phyloP scores from a whole-genome alignment of 2,888 invertebrate species.

The Heliconius charithonia region DNA sequence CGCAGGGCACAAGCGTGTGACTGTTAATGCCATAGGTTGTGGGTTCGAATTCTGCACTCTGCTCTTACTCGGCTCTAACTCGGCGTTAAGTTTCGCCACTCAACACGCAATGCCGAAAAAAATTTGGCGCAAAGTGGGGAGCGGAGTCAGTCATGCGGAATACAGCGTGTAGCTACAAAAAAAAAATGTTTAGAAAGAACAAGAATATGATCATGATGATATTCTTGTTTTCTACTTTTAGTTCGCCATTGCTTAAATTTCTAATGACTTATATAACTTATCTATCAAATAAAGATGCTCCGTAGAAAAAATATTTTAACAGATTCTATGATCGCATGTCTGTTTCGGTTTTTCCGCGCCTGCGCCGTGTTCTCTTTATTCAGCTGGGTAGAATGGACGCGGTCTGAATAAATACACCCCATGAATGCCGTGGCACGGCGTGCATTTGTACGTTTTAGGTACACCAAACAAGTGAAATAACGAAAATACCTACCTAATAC shows the following conservation, averaged over 20 bases:
- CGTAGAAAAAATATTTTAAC: background rate
- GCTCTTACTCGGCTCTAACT: too few relatives aligned
- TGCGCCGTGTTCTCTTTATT: slow-evolving; percentile 47
- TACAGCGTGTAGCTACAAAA: too few relatives aligned
- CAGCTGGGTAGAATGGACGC: slow-evolving; percentile 44
- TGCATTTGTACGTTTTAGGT: background rate
- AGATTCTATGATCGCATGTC: slow-evolving; percentile 8
- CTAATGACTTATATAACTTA: background rate
- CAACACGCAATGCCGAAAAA: too few relatives aligned
- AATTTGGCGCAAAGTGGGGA: too few relatives aligned
- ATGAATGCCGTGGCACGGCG: slow-evolving; percentile 6
- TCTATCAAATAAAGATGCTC: background rate
- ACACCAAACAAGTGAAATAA: background rate
- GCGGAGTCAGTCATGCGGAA: too few relatives aligned
- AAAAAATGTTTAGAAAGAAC: too few relatives aligned
- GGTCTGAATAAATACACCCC: slow-evolving; percentile 46
- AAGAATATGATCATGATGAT: too few relatives aligned
- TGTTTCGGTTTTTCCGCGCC: slow-evolving; percentile 39
- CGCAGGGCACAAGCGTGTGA: too few relatives aligned
- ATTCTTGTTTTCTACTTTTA: too few relatives aligned
- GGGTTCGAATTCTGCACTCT: too few relatives aligned
- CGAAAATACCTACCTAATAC: background rate
- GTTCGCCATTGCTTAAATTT: background rate
- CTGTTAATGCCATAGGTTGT: too few relatives aligned
- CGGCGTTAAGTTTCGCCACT: too few relatives aligned